Base-by-base conservation (phyloP, 2,888 invertebrate species). In the Acleris emargana region DNA sequence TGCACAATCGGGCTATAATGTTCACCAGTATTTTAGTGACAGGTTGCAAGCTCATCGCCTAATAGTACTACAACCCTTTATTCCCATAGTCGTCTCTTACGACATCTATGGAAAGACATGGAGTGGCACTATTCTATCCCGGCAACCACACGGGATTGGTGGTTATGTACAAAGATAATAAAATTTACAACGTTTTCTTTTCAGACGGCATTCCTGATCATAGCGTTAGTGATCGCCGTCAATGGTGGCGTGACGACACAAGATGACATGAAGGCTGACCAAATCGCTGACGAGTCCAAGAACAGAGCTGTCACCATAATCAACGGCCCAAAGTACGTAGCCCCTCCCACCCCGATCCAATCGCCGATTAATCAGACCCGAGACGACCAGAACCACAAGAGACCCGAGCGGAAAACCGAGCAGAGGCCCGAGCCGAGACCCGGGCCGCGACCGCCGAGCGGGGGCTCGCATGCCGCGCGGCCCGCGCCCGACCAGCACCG, bases 121-220 rank as follows among this genome's bases (percentile, higher is more conserved):
- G n/a, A n/a, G n/a, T n/a, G n/a, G n/a, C n/a, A n/a, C n/a, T n/a
- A n/a, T n/a, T n/a, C n/a, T n/a, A n/a, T n/a, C n/a, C n/a, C n/a
- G n/a, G n/a, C n/a, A n/a, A n/a, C n/a, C n/a, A n/a, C n/a, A n/a
- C n/a, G n/a, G n/a, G n/a, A n/a, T 13, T 13, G 38, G 13, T 38
- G 2, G 11, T 38, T 38, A 38, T 3, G 13, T 1, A 38, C 13
- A 11, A 38, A 38, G 32, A 38, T 11, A 13, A 38, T 13, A 13
- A 42, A 43, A 22, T 16, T 16, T 9, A 55, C 42, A 57, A 43
- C 25, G 4, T 82, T 76, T 75, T 69, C 18, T 71, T 83, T 85
- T 52, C 89, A 91, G 92, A 87, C 88, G 86, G 81, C 88, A 88
- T 86, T 90, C 84, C 86, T 91, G 88, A 86, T 91, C 85, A 80